phyloP scores from a whole-genome alignment of 2,113 vertebrate species.

The Myotis brandtii region DNA sequence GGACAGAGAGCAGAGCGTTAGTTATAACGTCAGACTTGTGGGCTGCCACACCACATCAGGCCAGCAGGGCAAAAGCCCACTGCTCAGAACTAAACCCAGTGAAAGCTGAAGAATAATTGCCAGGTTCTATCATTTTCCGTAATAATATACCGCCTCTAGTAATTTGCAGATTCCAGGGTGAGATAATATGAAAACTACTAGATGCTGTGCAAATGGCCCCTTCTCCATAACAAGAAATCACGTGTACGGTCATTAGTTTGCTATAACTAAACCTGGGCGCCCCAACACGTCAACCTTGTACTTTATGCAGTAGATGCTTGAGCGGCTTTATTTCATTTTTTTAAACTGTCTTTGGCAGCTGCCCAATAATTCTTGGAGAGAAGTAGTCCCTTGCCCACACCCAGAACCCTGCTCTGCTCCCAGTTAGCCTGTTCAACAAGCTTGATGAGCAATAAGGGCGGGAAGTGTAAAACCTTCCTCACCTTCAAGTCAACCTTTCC shows the following conservation, averaged over 20 bases:
- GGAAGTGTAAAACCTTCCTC: slow-evolving; percentile 59
- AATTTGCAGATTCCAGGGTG: slow-evolving; percentile 59
- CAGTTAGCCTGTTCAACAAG: slow-evolving; percentile 77
- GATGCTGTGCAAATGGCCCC: slow-evolving; percentile 55
- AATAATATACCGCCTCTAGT: slow-evolving; percentile 64
- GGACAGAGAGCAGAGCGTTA: slow-evolving; percentile 44
- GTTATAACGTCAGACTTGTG: slow-evolving; percentile 70
- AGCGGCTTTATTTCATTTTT: slow-evolving; percentile 37
- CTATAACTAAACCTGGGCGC: not conserved
- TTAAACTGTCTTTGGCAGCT: slow-evolving; percentile 28
- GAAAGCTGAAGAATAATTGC: not conserved
- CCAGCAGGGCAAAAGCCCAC: not conserved
- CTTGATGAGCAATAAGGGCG: slow-evolving; percentile 68
- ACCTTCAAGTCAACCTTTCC: slow-evolving; percentile 72
- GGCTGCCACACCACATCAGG: not conserved
- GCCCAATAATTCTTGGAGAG: not conserved
- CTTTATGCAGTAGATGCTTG: not conserved
- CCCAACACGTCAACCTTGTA: not conserved
- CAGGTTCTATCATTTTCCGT: slow-evolving; percentile 26
- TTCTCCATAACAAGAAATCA: slow-evolving; percentile 10
- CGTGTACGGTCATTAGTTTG: not conserved
- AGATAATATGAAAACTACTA: slow-evolving; percentile 73
- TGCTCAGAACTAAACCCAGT: not conserved
- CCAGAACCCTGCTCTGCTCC: not conserved
- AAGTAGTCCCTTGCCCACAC: not conserved